Conservation (phyloP, 1,140 invertebrate species). For the Formica selysi region DNA sequence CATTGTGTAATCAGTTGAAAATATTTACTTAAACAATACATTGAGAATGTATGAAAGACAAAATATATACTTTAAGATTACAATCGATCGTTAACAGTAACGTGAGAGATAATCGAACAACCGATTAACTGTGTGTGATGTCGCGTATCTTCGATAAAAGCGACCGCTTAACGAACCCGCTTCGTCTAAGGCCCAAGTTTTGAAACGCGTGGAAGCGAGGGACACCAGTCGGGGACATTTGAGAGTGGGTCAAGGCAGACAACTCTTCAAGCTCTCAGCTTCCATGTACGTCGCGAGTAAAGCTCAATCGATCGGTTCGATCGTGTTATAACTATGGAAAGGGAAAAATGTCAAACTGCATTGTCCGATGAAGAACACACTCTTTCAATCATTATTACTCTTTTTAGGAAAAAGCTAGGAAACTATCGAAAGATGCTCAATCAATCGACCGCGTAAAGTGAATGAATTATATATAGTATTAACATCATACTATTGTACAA, state of each 20-base stretch:
- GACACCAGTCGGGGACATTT: slow-evolving; percentile 54
- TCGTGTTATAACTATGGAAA: background rate
- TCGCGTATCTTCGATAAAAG: background rate
- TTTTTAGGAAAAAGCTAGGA: background rate
- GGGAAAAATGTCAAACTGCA: background rate
- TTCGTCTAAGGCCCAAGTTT: slow-evolving; percentile 39
- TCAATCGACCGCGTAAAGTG: too few species aligned
- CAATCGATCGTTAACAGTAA: background rate
- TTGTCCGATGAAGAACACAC: background rate
- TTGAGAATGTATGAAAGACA: background rate
- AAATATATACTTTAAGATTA: background rate
- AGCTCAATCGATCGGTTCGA: slow-evolving; percentile 30
- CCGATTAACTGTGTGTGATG: background rate
- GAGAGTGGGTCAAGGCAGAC: slow-evolving; percentile 66
- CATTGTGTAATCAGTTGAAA: background rate
- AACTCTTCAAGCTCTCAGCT: slow-evolving; percentile 46
- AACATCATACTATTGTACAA: too few species aligned
- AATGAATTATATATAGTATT: too few species aligned
- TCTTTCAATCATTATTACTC: background rate
- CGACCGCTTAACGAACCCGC: background rate
- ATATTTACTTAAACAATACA: background rate
- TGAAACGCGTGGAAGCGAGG: background rate
- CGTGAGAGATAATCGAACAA: background rate
- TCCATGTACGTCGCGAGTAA: slow-evolving; percentile 46
- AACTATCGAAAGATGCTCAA: too few species aligned